Evolutionary conservation across 2,113 vertebrate genomes (phyloP), one percentile per base, ranked within the genome.

Genomic region (Garra rufa): DNA sequence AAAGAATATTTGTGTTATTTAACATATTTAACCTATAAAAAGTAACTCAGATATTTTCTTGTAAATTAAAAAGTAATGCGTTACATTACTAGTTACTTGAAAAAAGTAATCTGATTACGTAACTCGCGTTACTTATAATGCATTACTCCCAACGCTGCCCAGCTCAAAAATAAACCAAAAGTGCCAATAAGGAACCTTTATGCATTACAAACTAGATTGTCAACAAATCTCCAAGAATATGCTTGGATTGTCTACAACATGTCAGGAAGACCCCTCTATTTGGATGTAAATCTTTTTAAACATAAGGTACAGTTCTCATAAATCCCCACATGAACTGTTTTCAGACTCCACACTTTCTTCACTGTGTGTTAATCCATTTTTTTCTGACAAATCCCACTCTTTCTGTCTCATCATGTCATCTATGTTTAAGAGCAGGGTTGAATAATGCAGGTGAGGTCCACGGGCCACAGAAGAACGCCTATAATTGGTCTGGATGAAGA

Each of bases 401-500:
- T 59, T 73, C 63, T 76, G 46, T 48, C 48, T 76, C 19, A 83
- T 83, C 84, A 59, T 84, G 84, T 76, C 84, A 76, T 71, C 86
- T 77, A 80, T 21, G 71, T 79, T 83, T 82, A 84, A 77, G 82
- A 88, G 81, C 52, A 44, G 11, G 70, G 81, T 26, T 85, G 86
- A 87, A 87, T 87, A 84, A 87, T 85, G 76, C 83, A 73, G 79
- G 63, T 70, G 84, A 79, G 81, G 86, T 87, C 84, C 85, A 79
- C 44, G 21, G 86, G 81, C 55, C 84, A 73, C 17, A 77, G 71
- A 87, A 84, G 88, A 84, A 81, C 26, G 77, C 77, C 67, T 69
- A 57, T 85, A 89, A 89, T 87, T 87, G 85, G 83, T 87, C 84
- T 85, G 81, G 82, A 81, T 89, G 85, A 83, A 87, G 84, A 89